Base-by-base conservation (phyloP, 2,113 vertebrate species). In the Corythornis vintsioides region DNA sequence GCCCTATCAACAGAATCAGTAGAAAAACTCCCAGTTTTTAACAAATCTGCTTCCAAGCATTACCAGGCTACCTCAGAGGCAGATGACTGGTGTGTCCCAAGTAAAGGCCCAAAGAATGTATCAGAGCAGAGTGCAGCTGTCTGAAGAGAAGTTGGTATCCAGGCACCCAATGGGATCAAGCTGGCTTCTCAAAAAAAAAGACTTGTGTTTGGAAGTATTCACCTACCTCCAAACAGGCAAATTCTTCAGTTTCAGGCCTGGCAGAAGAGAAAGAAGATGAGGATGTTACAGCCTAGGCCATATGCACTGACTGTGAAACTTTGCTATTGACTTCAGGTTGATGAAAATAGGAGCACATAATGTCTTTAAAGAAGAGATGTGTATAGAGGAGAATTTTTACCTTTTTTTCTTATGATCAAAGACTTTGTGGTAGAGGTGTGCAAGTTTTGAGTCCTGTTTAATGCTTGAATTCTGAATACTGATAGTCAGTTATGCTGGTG, bases 1-100 rank as follows among this genome's bases (percentile, higher is more conserved):
- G 99, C 99, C 12, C 93, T 99, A 89, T 99, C 99, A 64, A 98
- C 99, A 21, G 99, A 99, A 55, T 99, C 99, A 2, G 35, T 99
- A 92, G 99, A 99, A 95, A 98, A 99, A 86, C 98, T 99, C 43
- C 99, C 99, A 1, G 99, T 99, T 90, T 99, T 99, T 96, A 99
- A 99, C 96, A 99, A 98, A 94, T 99, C 99, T 0, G 98, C 98
- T 60, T 98, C 98, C 74, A 98, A 99, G 95, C 99, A 99, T 96
- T 99, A 99, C 96, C 99, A 98, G 77, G 80, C 97, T 40, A 97
- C 92, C 92, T 98, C 73, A 3, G 99, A 99, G 94, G 99, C 99
- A 0, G 99, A 99, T 20, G 99, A 99, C 96, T 99, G 99, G 99
- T 99, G 98, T 92, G 97, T 99, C 88, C 99, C 99, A 66, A 99